Base-by-base conservation (phyloP, 2,797 vertebrate species). In the Anguilla megastoma region DNA sequence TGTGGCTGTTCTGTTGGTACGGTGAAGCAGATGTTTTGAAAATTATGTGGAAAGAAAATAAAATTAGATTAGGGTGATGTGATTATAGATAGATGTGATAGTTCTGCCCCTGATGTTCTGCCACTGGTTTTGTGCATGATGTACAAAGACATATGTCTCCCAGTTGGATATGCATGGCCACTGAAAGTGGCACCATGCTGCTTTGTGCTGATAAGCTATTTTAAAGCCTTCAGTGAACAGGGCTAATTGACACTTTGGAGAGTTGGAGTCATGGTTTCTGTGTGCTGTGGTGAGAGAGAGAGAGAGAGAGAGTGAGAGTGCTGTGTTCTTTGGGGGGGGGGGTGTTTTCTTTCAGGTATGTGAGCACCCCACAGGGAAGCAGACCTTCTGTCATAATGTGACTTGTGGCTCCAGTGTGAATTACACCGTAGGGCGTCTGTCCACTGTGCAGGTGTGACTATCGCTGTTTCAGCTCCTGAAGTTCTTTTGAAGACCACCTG, bases 141-240 rank as follows among this genome's bases (percentile, higher is more conserved):
- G 48, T 45, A 84, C 52, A 54, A 85, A 85, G 6, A n/a, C 12
- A 9, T 5, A 24, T 85, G 10, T 85, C 54, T 18, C 84, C 30
- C 74, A 16, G 74, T 41, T 36, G 54, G 84, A n/a, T 60, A 56
- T 52, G 27, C 50, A 54, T 14, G 50, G 84, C 14, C 9, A 30
- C 27, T 18, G 63, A 18, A 21, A 30, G 69, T 24, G 9, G 86
- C 45, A 71, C 54, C n/a, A 84, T 85, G 83, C 83, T 85, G 52
- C 30, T 58, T n/a, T 85, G n/a, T 85, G 52, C 79, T 69, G n/a
- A 83, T 30, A 9, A 48, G 16, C 36, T 66, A 87, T 83, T 84
- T 87, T 56, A 58, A 87, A 24, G 21, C 76, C 36, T 41, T 58
- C 36, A 54, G 82, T 30, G 52, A 52, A 50, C 36, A 69, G 16